phyloP scores from a whole-genome alignment of 2,113 vertebrate genomes.

The Dipodomys stephensi region DNA sequence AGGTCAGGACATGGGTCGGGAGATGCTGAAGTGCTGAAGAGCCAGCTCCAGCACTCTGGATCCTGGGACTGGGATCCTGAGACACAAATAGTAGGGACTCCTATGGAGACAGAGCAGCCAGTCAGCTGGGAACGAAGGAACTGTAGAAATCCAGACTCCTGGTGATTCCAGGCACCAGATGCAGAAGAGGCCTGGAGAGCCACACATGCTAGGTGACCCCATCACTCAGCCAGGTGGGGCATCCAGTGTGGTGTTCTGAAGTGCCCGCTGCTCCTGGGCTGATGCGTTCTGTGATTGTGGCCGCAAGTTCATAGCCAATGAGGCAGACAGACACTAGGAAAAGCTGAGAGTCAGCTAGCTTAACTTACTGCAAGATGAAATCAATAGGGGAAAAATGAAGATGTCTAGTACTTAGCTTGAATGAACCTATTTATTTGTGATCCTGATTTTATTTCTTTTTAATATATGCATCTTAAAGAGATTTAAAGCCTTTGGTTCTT shows the following conservation, averaged over 20 bases:
- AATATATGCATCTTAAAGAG: background rate
- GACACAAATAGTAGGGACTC: background rate
- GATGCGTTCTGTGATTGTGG: background rate
- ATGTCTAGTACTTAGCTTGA: too few species aligned
- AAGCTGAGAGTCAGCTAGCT: accelerated
- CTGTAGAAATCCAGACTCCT: background rate
- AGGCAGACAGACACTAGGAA: background rate
- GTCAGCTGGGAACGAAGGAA: background rate
- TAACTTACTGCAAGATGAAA: background rate
- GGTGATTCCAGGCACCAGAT: accelerated
- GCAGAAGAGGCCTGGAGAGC: background rate
- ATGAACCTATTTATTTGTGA: background rate
- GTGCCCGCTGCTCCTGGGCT: background rate
- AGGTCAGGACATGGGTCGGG: background rate
- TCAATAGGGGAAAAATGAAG: accelerated
- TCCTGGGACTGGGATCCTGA: too few species aligned
- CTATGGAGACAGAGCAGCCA: background rate
- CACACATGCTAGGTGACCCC: accelerated
- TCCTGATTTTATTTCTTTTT: conserved; percentile 60
- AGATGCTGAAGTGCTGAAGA: too few species aligned
- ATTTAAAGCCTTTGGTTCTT: background rate
- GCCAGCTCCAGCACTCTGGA: accelerated
- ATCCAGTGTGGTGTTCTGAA: accelerated
- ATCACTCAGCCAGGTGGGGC: background rate
- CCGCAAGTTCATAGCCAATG: accelerated